Evolutionary conservation across 2,797 vertebrate genomes (phyloP).

Genomic region (Heliangelus exortis): DNA sequence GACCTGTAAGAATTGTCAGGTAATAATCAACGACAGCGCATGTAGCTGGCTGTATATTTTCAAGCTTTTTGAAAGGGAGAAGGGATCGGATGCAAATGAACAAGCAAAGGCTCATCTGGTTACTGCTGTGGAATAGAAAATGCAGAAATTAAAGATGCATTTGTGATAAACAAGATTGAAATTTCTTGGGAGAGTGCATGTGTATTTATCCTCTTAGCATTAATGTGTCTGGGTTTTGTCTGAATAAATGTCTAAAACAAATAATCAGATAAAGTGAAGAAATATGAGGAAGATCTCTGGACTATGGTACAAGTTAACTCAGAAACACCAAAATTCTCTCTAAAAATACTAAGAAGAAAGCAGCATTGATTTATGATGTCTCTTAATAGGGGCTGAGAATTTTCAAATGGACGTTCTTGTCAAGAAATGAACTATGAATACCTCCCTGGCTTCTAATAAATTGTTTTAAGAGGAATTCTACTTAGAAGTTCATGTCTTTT

Average conservation of each 20-base stretch:
- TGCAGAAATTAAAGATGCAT: slow-evolving; percentile 39
- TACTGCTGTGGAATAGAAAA: neutral
- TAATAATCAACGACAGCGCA: neutral
- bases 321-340: neutral
- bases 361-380: neutral
- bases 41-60: neutral
- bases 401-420: slow-evolving; percentile 38
- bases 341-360: neutral
- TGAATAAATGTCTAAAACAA: slow-evolving; percentile 52
- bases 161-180: slow-evolving; percentile 53
- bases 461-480: neutral
- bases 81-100: slow-evolving; percentile 15
- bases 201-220: slow-evolving; percentile 35
- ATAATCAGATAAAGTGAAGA: neutral
- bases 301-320: slow-evolving; percentile 24
- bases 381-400: neutral
- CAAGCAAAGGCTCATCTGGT: neutral
- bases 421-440: slow-evolving; percentile 31
- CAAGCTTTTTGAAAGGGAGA: neutral
- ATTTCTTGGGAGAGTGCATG: slow-evolving; percentile 11
- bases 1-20: neutral
- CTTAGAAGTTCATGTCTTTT: neutral
- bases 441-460: neutral
- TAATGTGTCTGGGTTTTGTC: neutral
- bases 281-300: slow-evolving; percentile 2